A percentile compares a stretch with the other conserved stretches of the same genome.
phyloP scores from a whole-genome alignment of 2,113 vertebrate species.

The Galeopterus variegatus region DNA sequence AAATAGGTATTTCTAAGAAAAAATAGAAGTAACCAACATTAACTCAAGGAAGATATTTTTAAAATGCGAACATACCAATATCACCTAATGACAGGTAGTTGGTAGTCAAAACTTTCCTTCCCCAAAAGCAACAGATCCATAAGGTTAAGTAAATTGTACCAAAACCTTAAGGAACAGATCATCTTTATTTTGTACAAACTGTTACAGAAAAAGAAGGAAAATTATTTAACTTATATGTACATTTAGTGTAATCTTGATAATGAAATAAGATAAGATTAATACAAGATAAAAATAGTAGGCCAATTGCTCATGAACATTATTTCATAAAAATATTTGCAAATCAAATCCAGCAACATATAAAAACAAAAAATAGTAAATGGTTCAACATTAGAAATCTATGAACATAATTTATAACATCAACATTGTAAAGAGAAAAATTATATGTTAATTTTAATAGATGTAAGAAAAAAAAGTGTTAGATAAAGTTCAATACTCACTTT shows the following conservation, averaged over 20 bases:
- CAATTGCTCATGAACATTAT: background rate
- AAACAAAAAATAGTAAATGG: background rate
- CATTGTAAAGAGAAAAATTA: background rate
- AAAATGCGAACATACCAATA: too few species aligned
- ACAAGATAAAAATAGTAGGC: background rate
- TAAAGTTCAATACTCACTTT: background rate
- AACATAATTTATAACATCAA: background rate
- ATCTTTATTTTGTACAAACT: background rate
- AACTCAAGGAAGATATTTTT: too few species aligned
- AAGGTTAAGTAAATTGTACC: background rate
- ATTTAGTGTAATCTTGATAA: slow-evolving; percentile 19
- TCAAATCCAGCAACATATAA: background rate
- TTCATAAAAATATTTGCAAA: slow-evolving; percentile 6
- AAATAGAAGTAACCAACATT: too few species aligned
- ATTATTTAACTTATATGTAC: background rate
- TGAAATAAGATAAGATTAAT: background rate
- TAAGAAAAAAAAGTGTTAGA: slow-evolving; percentile 19
- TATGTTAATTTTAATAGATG: background rate
- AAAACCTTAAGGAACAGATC: background rate
- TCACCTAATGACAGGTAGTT: too few species aligned
- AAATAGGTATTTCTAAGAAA: too few species aligned
- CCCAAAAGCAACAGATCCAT: too few species aligned
- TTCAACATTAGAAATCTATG: background rate
- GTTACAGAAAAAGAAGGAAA: background rate
- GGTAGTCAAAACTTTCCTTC: too few species aligned